Evolutionary conservation across 2,113 vertebrate genomes (phyloP).

Genomic region (Centrocercus urophasianus): DNA sequence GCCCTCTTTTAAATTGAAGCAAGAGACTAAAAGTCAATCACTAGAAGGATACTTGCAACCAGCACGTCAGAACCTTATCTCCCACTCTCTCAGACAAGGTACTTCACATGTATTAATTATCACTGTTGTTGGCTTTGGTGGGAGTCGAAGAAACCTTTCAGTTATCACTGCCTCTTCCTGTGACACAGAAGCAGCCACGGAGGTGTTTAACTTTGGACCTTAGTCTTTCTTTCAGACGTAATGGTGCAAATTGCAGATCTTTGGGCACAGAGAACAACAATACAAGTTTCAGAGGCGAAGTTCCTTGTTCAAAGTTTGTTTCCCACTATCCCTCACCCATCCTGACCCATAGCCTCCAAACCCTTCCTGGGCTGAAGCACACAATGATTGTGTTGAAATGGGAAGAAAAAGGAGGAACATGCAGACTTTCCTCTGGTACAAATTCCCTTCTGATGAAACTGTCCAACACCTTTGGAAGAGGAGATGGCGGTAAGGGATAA

Average conservation of each 20-base stretch:
- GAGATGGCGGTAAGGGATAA: background rate
- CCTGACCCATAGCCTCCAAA: background rate
- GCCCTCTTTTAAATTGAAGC: background rate
- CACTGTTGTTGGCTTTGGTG: background rate
- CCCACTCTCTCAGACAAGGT: background rate
- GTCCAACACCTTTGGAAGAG: background rate
- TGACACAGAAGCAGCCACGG: background rate
- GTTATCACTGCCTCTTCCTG: background rate
- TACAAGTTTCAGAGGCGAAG: background rate
- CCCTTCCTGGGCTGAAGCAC: background rate
- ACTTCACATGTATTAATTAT: background rate
- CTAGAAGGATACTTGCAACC: conserved; percentile 83
- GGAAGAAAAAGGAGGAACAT: background rate
- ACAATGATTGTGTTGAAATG: background rate
- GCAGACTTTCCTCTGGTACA: background rate
- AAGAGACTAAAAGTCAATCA: conserved; percentile 86
- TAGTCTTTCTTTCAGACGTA: background rate
- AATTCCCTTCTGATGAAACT: background rate
- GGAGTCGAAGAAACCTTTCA: background rate
- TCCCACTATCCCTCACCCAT: background rate
- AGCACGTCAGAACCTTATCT: background rate
- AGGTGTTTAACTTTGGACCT: background rate
- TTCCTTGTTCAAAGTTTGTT: background rate
- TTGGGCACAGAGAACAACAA: background rate
- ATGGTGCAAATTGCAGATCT: background rate